Conservation (phyloP, 2,113 vertebrate species). For the Lagenorhynchus albirostris region DNA sequence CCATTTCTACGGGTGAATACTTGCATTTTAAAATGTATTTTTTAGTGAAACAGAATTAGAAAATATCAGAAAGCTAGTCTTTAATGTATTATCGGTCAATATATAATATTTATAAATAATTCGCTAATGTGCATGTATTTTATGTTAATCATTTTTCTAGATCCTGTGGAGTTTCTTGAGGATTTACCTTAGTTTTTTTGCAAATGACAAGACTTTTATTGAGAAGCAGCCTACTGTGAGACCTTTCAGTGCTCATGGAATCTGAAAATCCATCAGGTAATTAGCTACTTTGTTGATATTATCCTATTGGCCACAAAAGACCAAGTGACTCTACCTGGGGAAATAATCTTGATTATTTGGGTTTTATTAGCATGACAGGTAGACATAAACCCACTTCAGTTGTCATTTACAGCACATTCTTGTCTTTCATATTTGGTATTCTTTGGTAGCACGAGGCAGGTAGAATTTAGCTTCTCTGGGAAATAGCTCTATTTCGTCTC, state of each 20-base stretch:
- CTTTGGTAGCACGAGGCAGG: background rate
- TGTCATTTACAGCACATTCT: background rate
- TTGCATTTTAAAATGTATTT: constrained; percentile 26
- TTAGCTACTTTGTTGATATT: background rate
- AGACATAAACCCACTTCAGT: background rate
- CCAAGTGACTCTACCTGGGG: background rate
- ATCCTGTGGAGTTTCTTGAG: background rate
- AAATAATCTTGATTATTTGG: background rate
- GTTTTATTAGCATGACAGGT: background rate
- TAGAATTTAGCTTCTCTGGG: background rate
- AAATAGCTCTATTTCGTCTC: background rate
- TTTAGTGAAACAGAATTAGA: background rate
- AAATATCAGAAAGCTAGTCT: background rate
- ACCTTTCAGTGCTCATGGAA: background rate
- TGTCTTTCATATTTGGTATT: background rate
- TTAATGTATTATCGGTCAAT: background rate
- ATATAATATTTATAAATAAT: background rate
- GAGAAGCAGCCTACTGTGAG: background rate
- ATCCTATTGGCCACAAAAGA: background rate
- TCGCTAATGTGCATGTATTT: background rate
- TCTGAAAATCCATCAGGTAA: background rate
- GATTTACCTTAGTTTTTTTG: background rate
- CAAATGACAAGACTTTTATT: background rate
- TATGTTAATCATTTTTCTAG: background rate
- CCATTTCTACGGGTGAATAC: background rate